These are phyloP conservation scores for Anoncus sp. DNA, from an alignment of 2,888 invertebrate species.

Conservation along the genomic window DNA sequence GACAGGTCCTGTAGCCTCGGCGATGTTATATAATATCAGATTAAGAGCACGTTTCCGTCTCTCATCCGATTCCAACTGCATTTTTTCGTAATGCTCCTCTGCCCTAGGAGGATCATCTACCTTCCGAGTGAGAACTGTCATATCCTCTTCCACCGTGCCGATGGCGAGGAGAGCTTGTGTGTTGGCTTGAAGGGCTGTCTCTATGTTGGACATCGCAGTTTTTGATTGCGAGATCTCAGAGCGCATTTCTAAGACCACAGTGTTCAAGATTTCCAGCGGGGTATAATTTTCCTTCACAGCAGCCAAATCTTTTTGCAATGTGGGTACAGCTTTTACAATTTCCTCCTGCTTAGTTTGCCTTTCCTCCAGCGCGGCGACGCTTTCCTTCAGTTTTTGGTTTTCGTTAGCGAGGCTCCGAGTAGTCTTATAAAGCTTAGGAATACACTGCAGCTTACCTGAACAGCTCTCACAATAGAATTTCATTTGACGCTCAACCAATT, in stretches of 20 bases:
- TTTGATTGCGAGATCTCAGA: background rate
- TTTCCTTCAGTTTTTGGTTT: too few relatives aligned
- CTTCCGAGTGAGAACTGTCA: background rate
- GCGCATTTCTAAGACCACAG: background rate
- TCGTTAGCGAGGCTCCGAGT: too few relatives aligned
- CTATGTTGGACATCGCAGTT: background rate
- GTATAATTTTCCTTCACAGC: slow-evolving; percentile 1
- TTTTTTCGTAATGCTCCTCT: background rate
- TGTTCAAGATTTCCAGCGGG: background rate
- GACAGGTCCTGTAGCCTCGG: background rate
- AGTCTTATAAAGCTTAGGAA: too few relatives aligned
- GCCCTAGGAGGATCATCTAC: background rate
- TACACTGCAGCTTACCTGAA: too few relatives aligned
- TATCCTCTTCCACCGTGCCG: background rate
- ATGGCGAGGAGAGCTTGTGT: background rate
- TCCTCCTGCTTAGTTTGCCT: background rate
- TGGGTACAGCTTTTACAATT: background rate
- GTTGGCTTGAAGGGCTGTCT: background rate
- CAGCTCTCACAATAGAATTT: background rate
- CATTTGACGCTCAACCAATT: background rate
- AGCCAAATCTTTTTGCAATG: background rate
- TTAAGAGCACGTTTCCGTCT: background rate
- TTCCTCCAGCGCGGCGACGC: background rate
- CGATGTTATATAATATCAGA: background rate
- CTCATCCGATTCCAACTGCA: background rate